Conservation (phyloP, 2,113 vertebrate species). For the Quiscalus mexicanus region DNA sequence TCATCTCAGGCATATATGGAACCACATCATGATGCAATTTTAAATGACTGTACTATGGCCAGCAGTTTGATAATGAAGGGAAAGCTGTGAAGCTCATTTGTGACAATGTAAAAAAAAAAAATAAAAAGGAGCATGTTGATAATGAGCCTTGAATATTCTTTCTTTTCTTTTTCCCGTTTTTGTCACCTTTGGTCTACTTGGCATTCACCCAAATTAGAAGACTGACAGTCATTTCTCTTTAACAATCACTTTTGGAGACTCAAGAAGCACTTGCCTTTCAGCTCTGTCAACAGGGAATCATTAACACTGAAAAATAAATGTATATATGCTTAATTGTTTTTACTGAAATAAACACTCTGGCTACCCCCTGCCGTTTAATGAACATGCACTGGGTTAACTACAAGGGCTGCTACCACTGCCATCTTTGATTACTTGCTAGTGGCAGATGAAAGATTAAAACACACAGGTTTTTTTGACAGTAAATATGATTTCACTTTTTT, state of each 20-base stretch:
- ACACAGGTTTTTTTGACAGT: neutral
- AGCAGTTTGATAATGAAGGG: neutral
- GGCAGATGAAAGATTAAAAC: constrained; percentile 43
- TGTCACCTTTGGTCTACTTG: constrained; percentile 52
- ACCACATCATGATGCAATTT: neutral
- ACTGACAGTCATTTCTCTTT: constrained; percentile 62
- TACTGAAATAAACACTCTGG: constrained; percentile 62
- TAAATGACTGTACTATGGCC: neutral
- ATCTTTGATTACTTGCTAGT: constrained; percentile 35
- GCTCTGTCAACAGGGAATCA: constrained; percentile 61
- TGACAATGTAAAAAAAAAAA: neutral
- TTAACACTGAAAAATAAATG: constrained; percentile 53
- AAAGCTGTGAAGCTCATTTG: constrained; percentile 3
- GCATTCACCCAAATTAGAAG: constrained; percentile 55
- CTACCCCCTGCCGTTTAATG: constrained; percentile 50
- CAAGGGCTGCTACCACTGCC: neutral
- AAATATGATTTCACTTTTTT: constrained; percentile 37
- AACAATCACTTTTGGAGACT: constrained; percentile 57
- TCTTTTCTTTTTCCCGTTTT: neutral
- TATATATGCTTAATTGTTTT: constrained; percentile 61
- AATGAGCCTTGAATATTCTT: constrained; percentile 10
- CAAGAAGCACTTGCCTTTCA: constrained; percentile 29
- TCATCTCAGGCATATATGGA: neutral
- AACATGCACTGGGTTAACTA: constrained; percentile 29
- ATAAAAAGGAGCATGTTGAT: neutral